phyloP scores from a whole-genome alignment of 2,797 vertebrate species.

The Molothrus ater region DNA sequence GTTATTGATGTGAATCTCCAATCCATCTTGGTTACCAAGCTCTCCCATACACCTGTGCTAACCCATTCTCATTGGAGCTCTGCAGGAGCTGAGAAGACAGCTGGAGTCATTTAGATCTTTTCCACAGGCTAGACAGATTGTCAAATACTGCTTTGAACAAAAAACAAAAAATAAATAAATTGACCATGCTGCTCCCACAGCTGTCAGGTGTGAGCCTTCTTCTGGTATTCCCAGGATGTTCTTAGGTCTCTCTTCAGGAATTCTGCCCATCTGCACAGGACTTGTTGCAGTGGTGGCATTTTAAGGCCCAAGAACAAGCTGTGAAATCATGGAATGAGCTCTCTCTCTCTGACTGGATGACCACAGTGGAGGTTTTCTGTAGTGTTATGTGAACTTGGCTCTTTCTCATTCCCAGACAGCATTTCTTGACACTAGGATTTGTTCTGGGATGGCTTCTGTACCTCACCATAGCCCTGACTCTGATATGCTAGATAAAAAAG shows the following conservation, averaged over 20 bases:
- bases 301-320: neutral
- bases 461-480: neutral
- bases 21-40: neutral
- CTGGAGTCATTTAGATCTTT: neutral
- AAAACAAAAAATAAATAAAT: neutral
- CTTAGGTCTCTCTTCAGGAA: neutral
- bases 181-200: neutral
- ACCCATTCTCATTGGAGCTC: neutral
- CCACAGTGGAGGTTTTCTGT: neutral
- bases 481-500: neutral
- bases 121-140: neutral
- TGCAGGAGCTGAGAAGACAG: neutral
- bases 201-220: neutral
- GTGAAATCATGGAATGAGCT: neutral
- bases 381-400: fast-evolving
- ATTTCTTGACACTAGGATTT: neutral
- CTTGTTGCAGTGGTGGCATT: neutral
- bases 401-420: neutral
- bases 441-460: neutral
- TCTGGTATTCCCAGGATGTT: neutral
- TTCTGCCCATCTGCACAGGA: neutral
- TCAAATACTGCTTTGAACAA: neutral
- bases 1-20: neutral
- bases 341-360: neutral
- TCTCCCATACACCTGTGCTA: neutral